Percentiles rank a stretch among this genome's conserved stretches.
Evolutionary conservation across 2,888 invertebrate species (phyloP).

Genomic region (Trachelus stipa): DNA sequence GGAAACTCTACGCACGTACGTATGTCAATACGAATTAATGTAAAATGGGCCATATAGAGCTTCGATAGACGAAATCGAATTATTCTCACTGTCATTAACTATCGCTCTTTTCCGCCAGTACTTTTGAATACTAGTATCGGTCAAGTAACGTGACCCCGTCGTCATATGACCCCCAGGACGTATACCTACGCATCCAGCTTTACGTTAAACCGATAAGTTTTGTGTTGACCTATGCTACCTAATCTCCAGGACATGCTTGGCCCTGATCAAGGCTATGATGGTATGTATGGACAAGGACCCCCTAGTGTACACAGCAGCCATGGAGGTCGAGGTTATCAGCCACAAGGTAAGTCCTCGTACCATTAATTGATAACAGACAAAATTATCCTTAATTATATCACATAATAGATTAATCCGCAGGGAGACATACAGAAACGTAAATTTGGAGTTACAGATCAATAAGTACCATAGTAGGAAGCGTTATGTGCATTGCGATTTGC

Average conservation of each 20-base stretch:
- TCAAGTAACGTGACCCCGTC: background rate
- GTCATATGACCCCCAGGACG: background rate
- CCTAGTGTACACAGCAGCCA: conserved; percentile 87
- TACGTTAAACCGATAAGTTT: conserved; percentile 36
- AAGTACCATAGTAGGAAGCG: background rate
- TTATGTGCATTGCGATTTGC: background rate
- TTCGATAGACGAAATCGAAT: background rate
- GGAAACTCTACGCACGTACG: background rate
- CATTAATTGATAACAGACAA: background rate
- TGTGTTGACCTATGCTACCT: conserved; percentile 66
- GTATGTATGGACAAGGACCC: conserved; percentile 92
- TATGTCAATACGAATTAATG: background rate
- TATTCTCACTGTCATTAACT: background rate
- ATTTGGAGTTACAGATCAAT: background rate
- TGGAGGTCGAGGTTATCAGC: conserved; percentile 82
- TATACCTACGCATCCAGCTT: background rate
- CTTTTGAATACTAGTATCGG: background rate
- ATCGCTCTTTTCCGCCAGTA: background rate
- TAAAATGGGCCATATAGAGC: background rate
- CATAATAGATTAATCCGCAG: background rate
- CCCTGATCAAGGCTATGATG: conserved; percentile 93
- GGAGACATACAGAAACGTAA: background rate
- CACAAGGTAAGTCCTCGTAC: conserved; percentile 78
- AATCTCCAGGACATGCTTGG: conserved; percentile 85
- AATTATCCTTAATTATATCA: background rate